Conservation (phyloP, 2,888 invertebrate species). For the Ichneumoninae sp. region DNA sequence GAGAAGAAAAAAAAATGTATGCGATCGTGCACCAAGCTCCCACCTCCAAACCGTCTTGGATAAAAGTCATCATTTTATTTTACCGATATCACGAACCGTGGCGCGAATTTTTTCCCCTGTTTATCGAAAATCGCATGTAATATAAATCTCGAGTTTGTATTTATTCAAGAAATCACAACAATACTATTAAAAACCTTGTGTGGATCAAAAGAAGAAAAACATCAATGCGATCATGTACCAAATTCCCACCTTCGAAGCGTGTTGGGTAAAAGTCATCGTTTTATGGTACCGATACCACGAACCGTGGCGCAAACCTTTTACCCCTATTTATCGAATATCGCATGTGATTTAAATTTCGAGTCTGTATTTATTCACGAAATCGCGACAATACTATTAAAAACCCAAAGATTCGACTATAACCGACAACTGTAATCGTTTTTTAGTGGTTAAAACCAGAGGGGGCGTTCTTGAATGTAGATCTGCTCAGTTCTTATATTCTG, state of each 20-base stretch:
- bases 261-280: neutral
- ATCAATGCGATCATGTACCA: constrained; percentile 12
- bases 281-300: neutral
- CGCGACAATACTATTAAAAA: neutral
- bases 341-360: neutral
- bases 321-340: neutral
- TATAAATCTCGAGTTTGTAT: neutral
- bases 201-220: constrained; percentile 4
- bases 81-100: neutral
- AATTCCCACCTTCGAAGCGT: neutral
- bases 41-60: neutral
- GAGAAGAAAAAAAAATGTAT: constrained; percentile 3
- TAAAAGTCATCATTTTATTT: neutral
- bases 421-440: neutral
- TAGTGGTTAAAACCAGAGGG: neutral
- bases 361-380: neutral
- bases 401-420: neutral
- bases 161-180: neutral
- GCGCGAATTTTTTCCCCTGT: neutral
- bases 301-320: neutral
- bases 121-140: neutral
- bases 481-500: no score
- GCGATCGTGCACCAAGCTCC: constrained; percentile 22
- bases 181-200: neutral
- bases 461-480: no score